A percentile compares a stretch with the other conserved stretches of the same genome.
Evolutionary conservation across 2,113 vertebrate species (phyloP).

Genomic region (Erpornis zantholeuca): DNA sequence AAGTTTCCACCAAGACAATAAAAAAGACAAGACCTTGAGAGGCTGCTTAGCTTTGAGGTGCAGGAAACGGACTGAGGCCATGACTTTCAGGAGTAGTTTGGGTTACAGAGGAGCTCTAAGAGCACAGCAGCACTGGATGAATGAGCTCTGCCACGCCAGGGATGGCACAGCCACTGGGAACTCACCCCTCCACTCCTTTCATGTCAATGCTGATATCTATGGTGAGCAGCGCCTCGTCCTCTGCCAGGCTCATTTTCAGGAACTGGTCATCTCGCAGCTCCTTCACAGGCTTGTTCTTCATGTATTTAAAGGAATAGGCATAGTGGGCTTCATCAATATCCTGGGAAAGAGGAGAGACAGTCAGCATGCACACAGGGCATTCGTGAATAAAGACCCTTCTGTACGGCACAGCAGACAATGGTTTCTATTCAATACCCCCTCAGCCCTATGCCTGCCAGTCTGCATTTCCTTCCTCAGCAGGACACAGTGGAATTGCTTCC

Average conservation of each 20-base stretch:
- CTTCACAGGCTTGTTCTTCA: conserved; percentile 97
- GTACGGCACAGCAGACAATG: not conserved
- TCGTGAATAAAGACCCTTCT: not conserved
- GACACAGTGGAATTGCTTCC: not conserved
- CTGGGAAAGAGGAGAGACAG: conserved; percentile 59
- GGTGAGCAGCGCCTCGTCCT: conserved; percentile 87
- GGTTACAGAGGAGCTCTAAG: not conserved
- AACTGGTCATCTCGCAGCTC: conserved; percentile 97
- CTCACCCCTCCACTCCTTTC: conserved; percentile 94
- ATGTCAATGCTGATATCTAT: conserved; percentile 96
- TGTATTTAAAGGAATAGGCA: conserved; percentile 96
- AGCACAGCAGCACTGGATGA: not conserved
- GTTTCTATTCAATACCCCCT: not conserved
- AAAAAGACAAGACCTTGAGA: not conserved
- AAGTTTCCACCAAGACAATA: not conserved
- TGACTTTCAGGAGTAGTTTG: not conserved
- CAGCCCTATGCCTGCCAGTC: not conserved
- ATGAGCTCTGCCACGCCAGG: not conserved
- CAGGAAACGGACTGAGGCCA: not conserved
- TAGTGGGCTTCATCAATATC: conserved; percentile 95
- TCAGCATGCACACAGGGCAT: not conserved
- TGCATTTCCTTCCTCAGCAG: conserved; percentile 29
- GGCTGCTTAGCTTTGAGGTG: not conserved
- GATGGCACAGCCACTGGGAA: not conserved
- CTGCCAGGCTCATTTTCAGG: conserved; percentile 93